phyloP scores from a whole-genome alignment of 2,113 vertebrate genomes.

The Notechis scutatus region DNA sequence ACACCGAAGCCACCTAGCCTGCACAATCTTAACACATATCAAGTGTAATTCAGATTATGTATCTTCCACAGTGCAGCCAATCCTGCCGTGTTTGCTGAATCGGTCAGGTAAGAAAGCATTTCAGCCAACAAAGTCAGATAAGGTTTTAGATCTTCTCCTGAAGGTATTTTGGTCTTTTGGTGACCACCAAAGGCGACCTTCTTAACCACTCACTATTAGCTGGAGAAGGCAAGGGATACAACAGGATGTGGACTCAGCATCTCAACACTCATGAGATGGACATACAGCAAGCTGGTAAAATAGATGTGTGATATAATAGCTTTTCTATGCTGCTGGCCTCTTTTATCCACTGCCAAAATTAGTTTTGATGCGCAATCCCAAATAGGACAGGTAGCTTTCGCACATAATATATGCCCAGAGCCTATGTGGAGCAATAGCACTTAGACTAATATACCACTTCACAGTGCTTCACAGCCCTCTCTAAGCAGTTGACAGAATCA shows the following conservation, averaged over 20 bases:
- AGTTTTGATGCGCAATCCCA: background rate
- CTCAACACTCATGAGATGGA: background rate
- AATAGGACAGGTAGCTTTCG: background rate
- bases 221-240: background rate
- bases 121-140: background rate
- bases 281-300: background rate
- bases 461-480: background rate
- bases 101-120: background rate
- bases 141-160: background rate
- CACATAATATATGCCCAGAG: background rate
- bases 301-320: background rate
- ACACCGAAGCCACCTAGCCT: background rate
- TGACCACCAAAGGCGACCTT: too few relatives aligned
- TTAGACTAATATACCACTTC: background rate
- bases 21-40: background rate
- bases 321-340: background rate
- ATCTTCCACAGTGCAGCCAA: background rate
- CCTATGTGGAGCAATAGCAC: background rate
- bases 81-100: background rate
- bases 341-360: background rate
- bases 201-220: background rate
- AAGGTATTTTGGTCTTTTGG: background rate
- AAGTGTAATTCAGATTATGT: background rate
- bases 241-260: background rate
- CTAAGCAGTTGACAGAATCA: background rate